Conservation (phyloP, 2,113 vertebrate genomes). For the Eulacestoma nigropectus region DNA sequence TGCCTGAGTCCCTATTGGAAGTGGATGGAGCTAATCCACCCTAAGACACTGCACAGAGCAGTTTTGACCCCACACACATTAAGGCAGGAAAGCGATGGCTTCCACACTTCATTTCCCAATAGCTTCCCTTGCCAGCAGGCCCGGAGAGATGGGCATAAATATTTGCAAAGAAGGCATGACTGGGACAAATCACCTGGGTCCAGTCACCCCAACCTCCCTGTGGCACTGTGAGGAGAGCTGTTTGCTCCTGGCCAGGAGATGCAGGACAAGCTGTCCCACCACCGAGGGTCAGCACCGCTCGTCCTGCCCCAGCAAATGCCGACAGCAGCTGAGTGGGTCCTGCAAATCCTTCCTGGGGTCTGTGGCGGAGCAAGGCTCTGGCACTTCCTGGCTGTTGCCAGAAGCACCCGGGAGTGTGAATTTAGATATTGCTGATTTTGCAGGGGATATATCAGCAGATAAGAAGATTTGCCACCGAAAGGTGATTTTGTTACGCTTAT, state of each 20-base stretch:
- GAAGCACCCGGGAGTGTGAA: background rate
- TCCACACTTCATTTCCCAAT: background rate
- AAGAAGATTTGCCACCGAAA: conserved; percentile 29
- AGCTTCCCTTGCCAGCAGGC: background rate
- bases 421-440: background rate
- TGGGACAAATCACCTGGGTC: background rate
- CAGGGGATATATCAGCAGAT: conserved; percentile 17
- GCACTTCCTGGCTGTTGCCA: background rate
- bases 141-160: background rate
- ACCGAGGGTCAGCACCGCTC: accelerated
- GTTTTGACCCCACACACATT: background rate
- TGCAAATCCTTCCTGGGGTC: background rate
- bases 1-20: background rate
- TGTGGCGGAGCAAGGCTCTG: background rate
- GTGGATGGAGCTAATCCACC: background rate
- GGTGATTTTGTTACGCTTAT: conserved; percentile 50
- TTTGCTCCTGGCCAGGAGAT: background rate
- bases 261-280: background rate
- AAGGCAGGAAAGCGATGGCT: background rate
- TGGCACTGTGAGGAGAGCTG: background rate
- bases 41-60: background rate
- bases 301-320: accelerated
- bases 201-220: background rate
- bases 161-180: background rate
- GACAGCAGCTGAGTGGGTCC: background rate